A percentile compares a stretch with the other conserved stretches of the same genome.
Evolutionary conservation across 1,140 invertebrate genomes (phyloP).

Genomic region (Drosophila nigromelanica): DNA sequence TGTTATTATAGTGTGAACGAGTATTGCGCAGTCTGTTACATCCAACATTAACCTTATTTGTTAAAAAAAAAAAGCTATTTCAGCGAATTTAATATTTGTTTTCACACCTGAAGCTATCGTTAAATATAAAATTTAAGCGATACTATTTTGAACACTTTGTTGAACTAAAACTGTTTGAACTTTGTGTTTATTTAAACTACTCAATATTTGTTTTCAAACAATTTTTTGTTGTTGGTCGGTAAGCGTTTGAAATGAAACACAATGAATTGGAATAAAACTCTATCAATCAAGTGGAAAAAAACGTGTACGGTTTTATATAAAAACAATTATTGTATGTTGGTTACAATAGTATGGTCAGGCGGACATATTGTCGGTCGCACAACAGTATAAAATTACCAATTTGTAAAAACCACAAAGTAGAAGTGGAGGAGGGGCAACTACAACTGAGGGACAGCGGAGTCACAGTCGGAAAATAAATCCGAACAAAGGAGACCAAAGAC

Average conservation of each 20-base stretch:
- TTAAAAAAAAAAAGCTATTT: not conserved
- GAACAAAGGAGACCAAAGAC: not conserved
- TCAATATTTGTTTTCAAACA: not conserved
- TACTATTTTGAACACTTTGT: too few relatives aligned
- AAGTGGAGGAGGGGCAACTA: constrained; percentile 1
- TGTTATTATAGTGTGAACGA: too few relatives aligned
- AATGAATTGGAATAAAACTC: constrained; percentile 10
- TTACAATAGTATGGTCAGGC: constrained; percentile 36
- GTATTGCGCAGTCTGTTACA: too few relatives aligned
- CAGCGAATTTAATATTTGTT: too few relatives aligned
- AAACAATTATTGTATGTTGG: constrained; percentile 66
- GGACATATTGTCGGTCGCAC: constrained; percentile 24
- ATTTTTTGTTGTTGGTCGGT: not conserved
- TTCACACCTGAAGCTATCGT: too few relatives aligned
- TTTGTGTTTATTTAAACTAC: not conserved
- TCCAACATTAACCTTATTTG: too few relatives aligned
- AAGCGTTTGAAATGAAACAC: constrained; percentile 34
- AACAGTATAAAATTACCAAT: constrained; percentile 82
- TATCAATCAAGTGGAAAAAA: too few relatives aligned
- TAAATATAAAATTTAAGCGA: too few relatives aligned
- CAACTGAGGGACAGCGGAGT: not conserved
- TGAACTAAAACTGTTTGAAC: not conserved
- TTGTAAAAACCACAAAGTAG: constrained; percentile 54
- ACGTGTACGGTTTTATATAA: constrained; percentile 33
- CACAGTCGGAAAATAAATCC: too few relatives aligned